Evolutionary conservation across 1,140 invertebrate species (phyloP), one percentile per base, ranked within the genome.

Genomic region (Drosophila pandora): DNA sequence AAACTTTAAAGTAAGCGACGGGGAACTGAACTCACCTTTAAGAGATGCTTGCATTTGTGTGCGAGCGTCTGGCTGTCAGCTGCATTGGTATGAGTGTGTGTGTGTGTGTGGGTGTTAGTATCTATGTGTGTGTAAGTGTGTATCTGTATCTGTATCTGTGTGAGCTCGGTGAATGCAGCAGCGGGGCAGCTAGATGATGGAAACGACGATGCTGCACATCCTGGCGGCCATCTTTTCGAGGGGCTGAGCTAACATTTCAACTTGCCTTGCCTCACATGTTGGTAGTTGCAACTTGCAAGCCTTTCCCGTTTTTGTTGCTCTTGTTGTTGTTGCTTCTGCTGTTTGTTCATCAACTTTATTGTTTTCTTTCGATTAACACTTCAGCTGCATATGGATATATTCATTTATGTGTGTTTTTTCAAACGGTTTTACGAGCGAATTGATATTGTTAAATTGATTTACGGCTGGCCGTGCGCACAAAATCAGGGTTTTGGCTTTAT

Each of bases 201-300:
- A 37, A 64, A 39, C 55, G 69, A 23, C 41, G 69, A 34, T 41
- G 56, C 56, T 74, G 70, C 49, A 64, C 83, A 79, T 87, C 82
- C 82, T 87, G 83, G 76, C 82, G 83, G 83, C 82, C 82, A 87
- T 88, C 56, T 88, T 87, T 82, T 79, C 68, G 60, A 75, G 69
- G 65, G 62, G 73, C 63, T 54, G 63, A 83, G 57, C 32, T 61
- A 61, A 55, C 70, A 73, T 52, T 52, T 60, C 32, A 25, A 58
- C 52, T 53, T 55, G 39, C 53, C 50, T 53, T 55, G 39, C 53
- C 67, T 87, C 59, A 88, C 83, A 87, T 78, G 34, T 81, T 85
- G 54, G 45, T 52, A 47, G 39, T 13, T 62, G 57, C 21, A 57
- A 22, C 57, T 48, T 22, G 34, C 34, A 1, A 37, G 10, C 25